phyloP scores from a whole-genome alignment of 2,888 invertebrate species.

The Agriopis leucophaearia region DNA sequence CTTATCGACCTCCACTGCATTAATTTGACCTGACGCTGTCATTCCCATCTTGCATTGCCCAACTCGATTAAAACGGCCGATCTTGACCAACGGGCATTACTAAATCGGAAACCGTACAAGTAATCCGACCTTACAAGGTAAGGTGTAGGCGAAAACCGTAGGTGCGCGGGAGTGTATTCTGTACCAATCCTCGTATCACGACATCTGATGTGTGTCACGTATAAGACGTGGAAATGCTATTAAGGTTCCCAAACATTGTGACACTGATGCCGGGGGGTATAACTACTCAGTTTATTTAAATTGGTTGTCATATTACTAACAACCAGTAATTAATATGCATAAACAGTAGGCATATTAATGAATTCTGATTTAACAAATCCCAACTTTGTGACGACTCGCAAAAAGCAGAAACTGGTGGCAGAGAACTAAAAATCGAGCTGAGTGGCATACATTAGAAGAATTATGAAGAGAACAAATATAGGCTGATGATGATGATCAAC shows the following conservation, averaged over 20 bases:
- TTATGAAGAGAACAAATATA: too few relatives aligned
- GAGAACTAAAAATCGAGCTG: too few relatives aligned
- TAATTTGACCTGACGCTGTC: slow-evolving; percentile 19
- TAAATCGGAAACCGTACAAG: slow-evolving; percentile 51
- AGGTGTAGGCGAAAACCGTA: slow-evolving; percentile 63
- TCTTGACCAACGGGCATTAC: slow-evolving; percentile 41
- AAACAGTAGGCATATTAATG: background rate
- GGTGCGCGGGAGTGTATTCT: slow-evolving; percentile 52
- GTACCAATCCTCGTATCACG: slow-evolving; percentile 54
- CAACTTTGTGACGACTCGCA: background rate
- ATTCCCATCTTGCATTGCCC: slow-evolving; percentile 25
- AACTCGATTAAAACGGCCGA: slow-evolving; percentile 37
- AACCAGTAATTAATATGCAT: background rate
- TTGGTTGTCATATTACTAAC: background rate
- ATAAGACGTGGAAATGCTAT: slow-evolving; percentile 26
- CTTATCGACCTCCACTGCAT: slow-evolving; percentile 13
- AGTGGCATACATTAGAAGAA: too few relatives aligned
- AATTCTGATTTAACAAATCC: background rate
- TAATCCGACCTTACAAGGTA: slow-evolving; percentile 62
- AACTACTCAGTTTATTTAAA: slow-evolving; percentile 1
- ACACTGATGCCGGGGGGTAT: background rate
- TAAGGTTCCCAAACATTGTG: slow-evolving; percentile 20
- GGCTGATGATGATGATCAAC: too few relatives aligned
- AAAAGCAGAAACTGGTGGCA: too few relatives aligned
- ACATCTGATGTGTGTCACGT: slow-evolving; percentile 43